Base-by-base conservation (phyloP, 2,888 invertebrate genomes). In the Imbricaverruca yamaguchii region DNA sequence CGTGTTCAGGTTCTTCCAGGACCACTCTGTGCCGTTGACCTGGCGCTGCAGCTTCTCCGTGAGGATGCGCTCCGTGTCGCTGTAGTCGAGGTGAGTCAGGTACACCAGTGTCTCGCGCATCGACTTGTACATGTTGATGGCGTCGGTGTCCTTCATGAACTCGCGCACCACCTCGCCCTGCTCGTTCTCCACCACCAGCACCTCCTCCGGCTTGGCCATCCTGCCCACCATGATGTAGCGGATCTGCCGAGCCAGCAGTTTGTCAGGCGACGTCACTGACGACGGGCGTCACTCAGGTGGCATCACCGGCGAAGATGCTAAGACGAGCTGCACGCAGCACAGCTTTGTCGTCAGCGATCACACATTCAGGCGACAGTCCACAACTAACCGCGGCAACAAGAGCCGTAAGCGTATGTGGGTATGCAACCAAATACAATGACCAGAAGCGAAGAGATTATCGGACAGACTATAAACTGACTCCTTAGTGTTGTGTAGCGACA, bases 151-250 rank as follows among this genome's bases (percentile, higher is more conserved):
- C 89, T 98, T 99, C 96, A 99, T 98, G 87, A 99, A 98, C 88
- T 99, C 99, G 83, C 99, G 90, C 15, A 99, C 98, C 83, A 99
- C 97, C 89, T 99, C 98, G 69, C 98, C 98, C 88, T 99, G 98
- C 87, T 99, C 99, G 89, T 99, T 99, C 89, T 99, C 99, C 69
- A 99, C 98, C 79, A 99, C 97, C 83, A 99, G 90, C 63, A 99
- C 99, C 89, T 99, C 99, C 88, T 99, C 99, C 0, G 99, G 99
- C 88, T 98, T 98, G 25, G 98, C 99, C 99, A 99, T 99, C 85
- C 98, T 92, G 83, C 96, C 96, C 86, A 99, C 99, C 97, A 99
- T 98, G 80, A 97, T 97, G 86, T 94, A 94, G 77, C 98, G 91
- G 69, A 98, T 93, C 88, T 89, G 84, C 9, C 67, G 65, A 80